These are phyloP conservation scores for Coregonus sp. DNA, from an alignment of 2,797 vertebrate genomes.

Conservation along the genomic window DNA sequence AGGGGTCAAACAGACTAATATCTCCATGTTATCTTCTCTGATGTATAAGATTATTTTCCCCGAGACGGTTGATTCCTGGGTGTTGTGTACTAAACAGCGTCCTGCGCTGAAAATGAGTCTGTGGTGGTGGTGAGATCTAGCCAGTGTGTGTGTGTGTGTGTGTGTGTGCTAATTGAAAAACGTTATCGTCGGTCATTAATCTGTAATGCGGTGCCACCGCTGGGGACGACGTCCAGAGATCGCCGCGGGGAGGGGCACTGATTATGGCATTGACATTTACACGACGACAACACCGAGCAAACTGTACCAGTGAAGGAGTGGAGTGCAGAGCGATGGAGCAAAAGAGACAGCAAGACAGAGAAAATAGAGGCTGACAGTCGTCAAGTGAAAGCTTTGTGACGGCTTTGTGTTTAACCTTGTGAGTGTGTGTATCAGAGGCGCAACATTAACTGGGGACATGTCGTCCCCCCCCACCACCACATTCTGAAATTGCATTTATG, in stretches of 20 bases:
- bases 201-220: slow-evolving; percentile 30
- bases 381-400: too few relatives aligned
- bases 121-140: not conserved
- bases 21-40: too few relatives aligned
- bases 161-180: slow-evolving; percentile 21
- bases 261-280: slow-evolving; percentile 35
- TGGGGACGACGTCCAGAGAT: slow-evolving; percentile 8
- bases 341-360: too few relatives aligned
- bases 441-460: too few relatives aligned
- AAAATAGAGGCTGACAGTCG: too few relatives aligned
- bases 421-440: too few relatives aligned
- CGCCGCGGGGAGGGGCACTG: slow-evolving; percentile 17
- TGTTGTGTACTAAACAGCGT: not conserved
- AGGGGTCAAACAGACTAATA: not conserved
- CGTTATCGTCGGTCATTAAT: slow-evolving; percentile 27
- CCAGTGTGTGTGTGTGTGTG: not conserved
- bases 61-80: not conserved
- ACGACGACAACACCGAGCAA: not conserved
- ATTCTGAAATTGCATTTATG: too few relatives aligned
- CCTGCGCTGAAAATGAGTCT: not conserved
- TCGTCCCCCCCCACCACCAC: too few relatives aligned
- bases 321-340: not conserved
- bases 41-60: not conserved
- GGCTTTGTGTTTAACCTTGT: too few relatives aligned
- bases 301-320: not conserved